Conservation (phyloP, 2,113 vertebrate genomes). For the Etia nguti region DNA sequence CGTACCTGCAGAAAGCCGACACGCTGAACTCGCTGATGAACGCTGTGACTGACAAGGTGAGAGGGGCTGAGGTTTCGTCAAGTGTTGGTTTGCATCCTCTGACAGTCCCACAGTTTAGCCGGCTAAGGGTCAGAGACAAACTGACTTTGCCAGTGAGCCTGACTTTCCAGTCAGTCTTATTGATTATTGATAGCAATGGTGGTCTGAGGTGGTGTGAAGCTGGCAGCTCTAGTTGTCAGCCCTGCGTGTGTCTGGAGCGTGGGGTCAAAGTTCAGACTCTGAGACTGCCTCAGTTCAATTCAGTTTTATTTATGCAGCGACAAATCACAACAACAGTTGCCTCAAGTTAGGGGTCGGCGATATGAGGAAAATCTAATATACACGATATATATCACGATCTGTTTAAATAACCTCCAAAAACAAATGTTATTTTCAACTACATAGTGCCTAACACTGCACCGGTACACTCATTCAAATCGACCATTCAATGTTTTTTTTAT, state of each 20-base stretch:
- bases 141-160: neutral
- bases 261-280: neutral
- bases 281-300: neutral
- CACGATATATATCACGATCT: neutral
- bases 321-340: neutral
- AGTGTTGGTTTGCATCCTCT: neutral
- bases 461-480: neutral
- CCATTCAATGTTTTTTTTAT: neutral
- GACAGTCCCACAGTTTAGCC: neutral
- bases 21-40: slow-evolving; percentile 77
- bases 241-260: neutral
- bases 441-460: neutral
- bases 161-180: neutral
- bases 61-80: neutral
- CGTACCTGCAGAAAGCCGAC: slow-evolving; percentile 81
- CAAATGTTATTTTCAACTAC: neutral
- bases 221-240: neutral
- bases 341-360: neutral
- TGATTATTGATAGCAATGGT: neutral
- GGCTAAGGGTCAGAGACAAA: neutral
- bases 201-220: neutral
- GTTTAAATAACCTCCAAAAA: neutral
- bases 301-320: neutral
- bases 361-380: neutral
- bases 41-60: slow-evolving; percentile 85